These are phyloP conservation scores for Cryptophagus acutangulus DNA, from an alignment of 2,888 invertebrate species.

Conservation along the genomic window DNA sequence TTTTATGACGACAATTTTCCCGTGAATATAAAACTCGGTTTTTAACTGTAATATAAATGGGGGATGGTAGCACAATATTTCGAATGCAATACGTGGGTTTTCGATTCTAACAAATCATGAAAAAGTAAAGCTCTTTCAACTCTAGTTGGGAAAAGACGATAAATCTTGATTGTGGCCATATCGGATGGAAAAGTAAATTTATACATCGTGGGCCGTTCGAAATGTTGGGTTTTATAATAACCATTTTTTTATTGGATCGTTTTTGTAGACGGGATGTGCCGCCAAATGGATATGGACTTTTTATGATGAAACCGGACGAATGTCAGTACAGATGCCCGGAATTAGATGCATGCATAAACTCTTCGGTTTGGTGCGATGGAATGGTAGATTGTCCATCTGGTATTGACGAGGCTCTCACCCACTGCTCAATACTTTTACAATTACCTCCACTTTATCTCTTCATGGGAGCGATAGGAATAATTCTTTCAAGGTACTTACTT, in stretches of 20 bases:
- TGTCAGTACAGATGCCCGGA: conserved; percentile 74
- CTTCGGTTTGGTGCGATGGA: conserved; percentile 78
- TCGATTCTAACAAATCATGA: too few species aligned
- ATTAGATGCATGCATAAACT: conserved; percentile 74
- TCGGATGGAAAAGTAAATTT: too few species aligned
- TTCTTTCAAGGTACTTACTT: conserved; percentile 34
- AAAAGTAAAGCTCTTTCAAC: too few species aligned
- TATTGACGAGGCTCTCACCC: conserved; percentile 72
- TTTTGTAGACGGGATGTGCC: conserved; percentile 51
- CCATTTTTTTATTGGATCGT: too few species aligned
- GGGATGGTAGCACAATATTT: too few species aligned
- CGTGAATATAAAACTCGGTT: too few species aligned
- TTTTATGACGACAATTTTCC: background rate
- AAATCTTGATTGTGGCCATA: too few species aligned
- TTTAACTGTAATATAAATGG: too few species aligned
- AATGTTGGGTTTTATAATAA: too few species aligned
- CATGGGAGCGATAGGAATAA: conserved; percentile 47
- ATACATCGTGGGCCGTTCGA: too few species aligned
- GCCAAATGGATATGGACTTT: conserved; percentile 55
- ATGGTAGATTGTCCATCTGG: conserved; percentile 73
- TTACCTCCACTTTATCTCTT: conserved; percentile 70
- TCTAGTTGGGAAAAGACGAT: too few species aligned
- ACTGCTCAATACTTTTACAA: conserved; percentile 73
- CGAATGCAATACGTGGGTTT: too few species aligned
- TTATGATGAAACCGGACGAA: conserved; percentile 58